Evolutionary conservation across 2,888 invertebrate genomes (phyloP), one percentile per base, ranked within the genome.

Genomic region (Homarus gammarus): DNA sequence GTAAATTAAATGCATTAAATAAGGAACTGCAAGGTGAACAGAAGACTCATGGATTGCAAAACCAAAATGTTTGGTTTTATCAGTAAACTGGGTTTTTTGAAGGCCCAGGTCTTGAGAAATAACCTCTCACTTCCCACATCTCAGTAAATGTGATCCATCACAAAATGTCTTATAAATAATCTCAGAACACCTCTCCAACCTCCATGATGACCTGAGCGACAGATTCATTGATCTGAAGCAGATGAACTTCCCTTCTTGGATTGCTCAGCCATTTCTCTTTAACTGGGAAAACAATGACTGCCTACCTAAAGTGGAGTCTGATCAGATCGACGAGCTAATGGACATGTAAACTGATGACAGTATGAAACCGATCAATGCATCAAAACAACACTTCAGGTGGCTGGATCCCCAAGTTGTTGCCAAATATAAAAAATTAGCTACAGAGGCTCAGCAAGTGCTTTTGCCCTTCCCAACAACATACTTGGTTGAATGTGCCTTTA

Each of bases 251-350:
- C n/a, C n/a, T n/a, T n/a, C n/a, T n/a, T n/a, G n/a, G n/a, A n/a
- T n/a, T n/a, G n/a, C n/a, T 68, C 68, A 31, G 22, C 8, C 68
- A 68, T 68, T 68, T 68, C 68, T 68, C 68, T 68, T 68, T n/a
- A 27, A 68, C 31, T n/a, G 68, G 68, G 68, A 31, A 68, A 68
- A 68, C 18, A 68, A 68, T 68, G 22, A 68, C 68, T 68, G 68
- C 8, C 1, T 15, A 68, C 31, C 68, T 68, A 68, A 1, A 68
- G 68, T 68, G 68, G 68, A 68, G 2, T 68, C 31, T 31, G 68
- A 68, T 68, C 68, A 68, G 68, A 68, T 68, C n/a, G 31, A 68
- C 68, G 68, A n/a, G 18, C 18, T 56, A 56, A 68, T 68, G 1
- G 1, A 68, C 8, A 27, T 68, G 68, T 18, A 68, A 68, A 68